Base-by-base conservation (phyloP, 2,888 invertebrate species). In the Mongoloraphidia duomilia region DNA sequence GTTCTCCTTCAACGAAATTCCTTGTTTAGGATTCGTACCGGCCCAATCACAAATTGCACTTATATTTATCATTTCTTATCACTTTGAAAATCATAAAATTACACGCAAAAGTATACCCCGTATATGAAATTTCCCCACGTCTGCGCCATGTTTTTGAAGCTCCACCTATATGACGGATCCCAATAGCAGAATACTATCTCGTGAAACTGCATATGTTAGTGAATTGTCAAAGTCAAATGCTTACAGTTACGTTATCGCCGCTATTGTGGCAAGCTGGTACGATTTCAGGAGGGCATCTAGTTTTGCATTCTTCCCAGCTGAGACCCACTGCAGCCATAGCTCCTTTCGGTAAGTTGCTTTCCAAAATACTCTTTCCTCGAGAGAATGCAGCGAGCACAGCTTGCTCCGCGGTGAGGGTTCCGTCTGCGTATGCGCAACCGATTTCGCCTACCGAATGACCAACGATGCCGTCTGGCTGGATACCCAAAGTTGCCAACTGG, bases 391-490 rank as follows among this genome's bases (percentile, higher is more conserved):
- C 85, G 58, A 95, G 70, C 49, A 96, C 85, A 0, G 94, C 85
- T 71, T 98, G 95, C 65, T 94, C 94, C 2, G 87, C 84, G 9
- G 91, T 93, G 60, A 98, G 82, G 44, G 91, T 87, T 11, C 92
- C 94, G 72, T 97, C 96, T 34, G 94, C 95, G 70, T 96, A 96
- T 12, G 93, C 95, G 68, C 96, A 96, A 65, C 84, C 86, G 57
- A 89, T 75, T 71, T 93, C 93, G 36, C 92, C 92, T 10, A 89
- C 89, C 35, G 95, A 96, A 69, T 98, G 97, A 1, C 97, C 97
- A 47, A 97, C 76, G 62, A 98, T 92, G 48, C 95, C 95, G 66
- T 96, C 93, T 5, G 96, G 93, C 49, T 75, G 72, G 41, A 97
- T 75, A 54, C 86, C 89, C 33, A 86, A 63, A 14, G 74, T 72